phyloP scores from a whole-genome alignment of 2,888 invertebrate genomes.

The Panzeria rudis region DNA sequence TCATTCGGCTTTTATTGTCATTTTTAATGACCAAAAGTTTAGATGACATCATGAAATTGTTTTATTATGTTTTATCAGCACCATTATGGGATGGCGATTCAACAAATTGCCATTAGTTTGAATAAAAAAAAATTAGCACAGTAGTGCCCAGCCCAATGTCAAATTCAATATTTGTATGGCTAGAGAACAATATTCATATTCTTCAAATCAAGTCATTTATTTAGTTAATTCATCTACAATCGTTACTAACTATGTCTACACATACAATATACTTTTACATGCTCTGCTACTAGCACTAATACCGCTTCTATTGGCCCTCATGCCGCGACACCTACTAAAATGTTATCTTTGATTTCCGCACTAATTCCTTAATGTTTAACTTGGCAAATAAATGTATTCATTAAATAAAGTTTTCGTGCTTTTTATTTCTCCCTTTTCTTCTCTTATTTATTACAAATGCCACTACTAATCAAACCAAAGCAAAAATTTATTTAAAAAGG shows the following conservation, averaged over 20 bases:
- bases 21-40: slow-evolving; percentile 2
- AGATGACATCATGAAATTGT: slow-evolving; percentile 65
- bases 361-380: slow-evolving; percentile 74
- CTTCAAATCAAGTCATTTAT: slow-evolving; percentile 65
- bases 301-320: background rate
- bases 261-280: too few species aligned
- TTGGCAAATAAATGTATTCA: slow-evolving; percentile 73
- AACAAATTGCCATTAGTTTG: slow-evolving; percentile 68
- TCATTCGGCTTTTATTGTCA: background rate
- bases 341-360: slow-evolving; percentile 74
- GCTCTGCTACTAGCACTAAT: background rate
- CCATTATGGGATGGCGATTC: slow-evolving; percentile 63
- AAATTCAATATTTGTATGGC: slow-evolving; percentile 25
- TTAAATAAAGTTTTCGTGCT: slow-evolving; percentile 63
- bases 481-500: slow-evolving; percentile 8
- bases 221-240: slow-evolving; percentile 67
- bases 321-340: slow-evolving; percentile 59
- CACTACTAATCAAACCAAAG: slow-evolving; percentile 47
- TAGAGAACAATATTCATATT: slow-evolving; percentile 41
- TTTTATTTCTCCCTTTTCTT: background rate
- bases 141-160: slow-evolving; percentile 51
- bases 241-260: slow-evolving; percentile 48
- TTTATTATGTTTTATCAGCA: slow-evolving; percentile 48
- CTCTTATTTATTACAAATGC: slow-evolving; percentile 29
- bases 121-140: slow-evolving; percentile 39